phyloP scores from a whole-genome alignment of 2,797 vertebrate genomes.

The Urosaurus nigricauda region DNA sequence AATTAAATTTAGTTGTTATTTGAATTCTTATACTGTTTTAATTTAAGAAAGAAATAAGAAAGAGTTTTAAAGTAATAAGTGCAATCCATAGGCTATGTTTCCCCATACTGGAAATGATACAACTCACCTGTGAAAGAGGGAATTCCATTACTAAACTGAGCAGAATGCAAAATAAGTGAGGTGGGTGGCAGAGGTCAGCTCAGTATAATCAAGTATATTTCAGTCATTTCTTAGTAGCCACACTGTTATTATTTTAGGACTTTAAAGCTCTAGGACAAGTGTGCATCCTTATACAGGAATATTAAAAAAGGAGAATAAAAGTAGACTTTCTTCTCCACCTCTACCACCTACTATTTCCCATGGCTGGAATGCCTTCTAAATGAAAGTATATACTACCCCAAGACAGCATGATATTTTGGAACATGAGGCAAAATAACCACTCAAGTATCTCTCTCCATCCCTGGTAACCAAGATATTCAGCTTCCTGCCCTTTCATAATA shows the following conservation, averaged over 20 bases:
- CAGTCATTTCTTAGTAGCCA: neutral
- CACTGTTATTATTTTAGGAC: neutral
- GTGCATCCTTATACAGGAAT: neutral
- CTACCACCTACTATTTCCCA: no score
- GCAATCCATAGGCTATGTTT: neutral
- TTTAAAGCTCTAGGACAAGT: neutral
- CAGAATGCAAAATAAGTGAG: neutral
- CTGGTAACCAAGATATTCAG: no score
- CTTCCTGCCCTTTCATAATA: no score
- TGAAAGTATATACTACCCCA: no score
- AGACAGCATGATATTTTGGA: no score
- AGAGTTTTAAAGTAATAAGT: neutral
- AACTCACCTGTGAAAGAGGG: neutral
- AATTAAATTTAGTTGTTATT: no score
- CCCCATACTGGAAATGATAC: neutral
- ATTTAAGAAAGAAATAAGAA: neutral
- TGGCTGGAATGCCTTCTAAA: no score
- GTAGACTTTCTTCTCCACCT: no score
- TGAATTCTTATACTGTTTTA: no score
- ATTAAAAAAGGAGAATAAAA: neutral
- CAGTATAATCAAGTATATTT: neutral
- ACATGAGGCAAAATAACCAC: no score
- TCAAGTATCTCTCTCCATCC: no score
- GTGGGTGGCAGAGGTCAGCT: neutral
- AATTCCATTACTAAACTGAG: neutral